Evolutionary conservation across 2,888 invertebrate species (phyloP).

Genomic region (Eueremaeus valkanovi): DNA sequence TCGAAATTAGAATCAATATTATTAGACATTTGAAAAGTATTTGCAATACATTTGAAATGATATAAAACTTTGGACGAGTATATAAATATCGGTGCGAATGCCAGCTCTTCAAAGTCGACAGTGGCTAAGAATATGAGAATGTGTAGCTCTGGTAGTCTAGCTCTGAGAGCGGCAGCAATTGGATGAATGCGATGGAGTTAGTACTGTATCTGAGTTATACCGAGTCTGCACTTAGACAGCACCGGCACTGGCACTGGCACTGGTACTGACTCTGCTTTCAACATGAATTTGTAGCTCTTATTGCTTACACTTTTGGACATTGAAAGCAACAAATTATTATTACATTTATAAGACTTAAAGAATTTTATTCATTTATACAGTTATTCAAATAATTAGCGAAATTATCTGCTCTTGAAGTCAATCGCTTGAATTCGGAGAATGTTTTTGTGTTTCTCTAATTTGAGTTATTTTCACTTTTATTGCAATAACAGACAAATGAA

Average conservation of each 20-base stretch:
- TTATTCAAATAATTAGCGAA: background rate
- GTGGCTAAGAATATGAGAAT: background rate
- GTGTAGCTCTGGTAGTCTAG: background rate
- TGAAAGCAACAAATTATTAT: slow-evolving; percentile 11
- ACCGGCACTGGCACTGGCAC: too few species aligned
- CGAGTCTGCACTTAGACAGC: background rate
- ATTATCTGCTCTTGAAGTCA: too few species aligned
- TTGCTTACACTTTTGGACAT: slow-evolving; percentile 9
- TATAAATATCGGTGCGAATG: background rate
- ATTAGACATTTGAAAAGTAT: background rate
- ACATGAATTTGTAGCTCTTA: background rate
- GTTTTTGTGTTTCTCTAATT: background rate
- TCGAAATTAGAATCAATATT: background rate
- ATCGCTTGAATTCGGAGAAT: too few species aligned
- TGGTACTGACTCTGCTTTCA: background rate
- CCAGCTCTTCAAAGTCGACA: background rate
- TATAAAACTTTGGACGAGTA: slow-evolving; percentile 5
- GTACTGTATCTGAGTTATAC: background rate
- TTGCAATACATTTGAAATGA: background rate
- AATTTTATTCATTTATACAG: background rate
- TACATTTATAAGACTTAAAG: background rate
- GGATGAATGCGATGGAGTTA: background rate
- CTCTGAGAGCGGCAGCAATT: background rate
- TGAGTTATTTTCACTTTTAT: background rate
- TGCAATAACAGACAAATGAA: background rate